Percentiles rank a stretch among this genome's conserved stretches.
Conservation (phyloP, 2,888 invertebrate species). For the Heliconius ismenius region DNA sequence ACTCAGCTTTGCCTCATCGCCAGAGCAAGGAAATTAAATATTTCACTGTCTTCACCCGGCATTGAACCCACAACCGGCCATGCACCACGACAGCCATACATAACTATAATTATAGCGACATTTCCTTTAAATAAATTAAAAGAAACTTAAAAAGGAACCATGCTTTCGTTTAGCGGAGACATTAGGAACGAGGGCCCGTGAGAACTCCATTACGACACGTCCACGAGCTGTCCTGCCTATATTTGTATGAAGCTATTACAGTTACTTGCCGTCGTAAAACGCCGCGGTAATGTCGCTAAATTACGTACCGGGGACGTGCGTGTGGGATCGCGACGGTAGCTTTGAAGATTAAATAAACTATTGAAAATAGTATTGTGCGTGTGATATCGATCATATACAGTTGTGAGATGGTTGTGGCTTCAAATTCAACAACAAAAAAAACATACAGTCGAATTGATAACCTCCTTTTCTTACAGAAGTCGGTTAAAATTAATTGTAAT, state of each 20-base stretch:
- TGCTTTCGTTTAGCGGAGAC: not conserved
- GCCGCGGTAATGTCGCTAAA: slow-evolving; percentile 39
- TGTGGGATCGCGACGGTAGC: not conserved
- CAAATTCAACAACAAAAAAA: not conserved
- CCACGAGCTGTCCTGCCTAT: slow-evolving; percentile 25
- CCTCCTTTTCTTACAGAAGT: too few relatives aligned
- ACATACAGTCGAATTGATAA: too few relatives aligned
- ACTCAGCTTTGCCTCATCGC: too few relatives aligned
- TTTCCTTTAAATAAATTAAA: not conserved
- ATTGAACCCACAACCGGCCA: too few relatives aligned
- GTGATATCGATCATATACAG: not conserved
- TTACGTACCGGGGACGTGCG: slow-evolving; percentile 30
- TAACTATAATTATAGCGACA: too few relatives aligned
- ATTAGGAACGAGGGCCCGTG: slow-evolving; percentile 27
- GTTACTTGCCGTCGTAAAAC: slow-evolving; percentile 28
- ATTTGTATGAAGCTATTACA: slow-evolving; percentile 30
- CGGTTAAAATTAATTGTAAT: not conserved
- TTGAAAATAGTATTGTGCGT: not conserved
- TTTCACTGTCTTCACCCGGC: too few relatives aligned
- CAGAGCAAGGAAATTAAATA: too few relatives aligned
- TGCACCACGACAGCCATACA: too few relatives aligned
- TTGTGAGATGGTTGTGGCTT: not conserved
- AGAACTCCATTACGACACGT: slow-evolving; percentile 31
- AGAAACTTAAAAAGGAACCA: not conserved
- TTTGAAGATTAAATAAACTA: not conserved